A percentile compares a stretch with the other conserved stretches of the same genome.
phyloP scores from a whole-genome alignment of 2,797 vertebrate genomes.

The Squalus acanthias region DNA sequence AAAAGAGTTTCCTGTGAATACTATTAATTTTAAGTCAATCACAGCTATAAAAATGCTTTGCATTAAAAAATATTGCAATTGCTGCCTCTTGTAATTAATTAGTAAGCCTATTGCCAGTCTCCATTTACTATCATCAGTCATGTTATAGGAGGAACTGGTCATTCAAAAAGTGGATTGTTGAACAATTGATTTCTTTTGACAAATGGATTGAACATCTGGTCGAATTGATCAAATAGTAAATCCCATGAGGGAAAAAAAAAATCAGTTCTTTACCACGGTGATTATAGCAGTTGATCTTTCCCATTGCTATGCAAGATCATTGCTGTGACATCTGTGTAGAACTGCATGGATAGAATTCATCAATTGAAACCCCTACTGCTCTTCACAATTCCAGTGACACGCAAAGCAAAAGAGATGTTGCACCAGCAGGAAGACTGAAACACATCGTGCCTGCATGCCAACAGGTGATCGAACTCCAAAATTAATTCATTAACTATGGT shows the following conservation, averaged over 20 bases:
- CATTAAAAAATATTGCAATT: neutral
- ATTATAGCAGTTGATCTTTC: neutral
- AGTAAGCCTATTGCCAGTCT: neutral
- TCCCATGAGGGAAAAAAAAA: neutral
- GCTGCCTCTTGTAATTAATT: neutral
- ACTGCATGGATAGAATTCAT: neutral
- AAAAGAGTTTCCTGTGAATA: too few species aligned
- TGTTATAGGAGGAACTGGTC: neutral
- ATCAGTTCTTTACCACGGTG: neutral
- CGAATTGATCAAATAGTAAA: neutral
- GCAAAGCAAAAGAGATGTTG: too few species aligned
- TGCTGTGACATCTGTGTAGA: neutral
- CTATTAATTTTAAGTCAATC: too few species aligned
- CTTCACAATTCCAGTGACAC: too few species aligned
- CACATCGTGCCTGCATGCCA: too few species aligned
- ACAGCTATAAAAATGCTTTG: neutral
- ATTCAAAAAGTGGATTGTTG: neutral
- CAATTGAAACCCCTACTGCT: too few species aligned
- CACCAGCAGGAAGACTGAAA: too few species aligned
- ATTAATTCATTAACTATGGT: too few species aligned
- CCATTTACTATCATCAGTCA: neutral
- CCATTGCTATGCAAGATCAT: neutral
- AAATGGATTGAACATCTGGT: neutral
- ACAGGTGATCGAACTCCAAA: too few species aligned
- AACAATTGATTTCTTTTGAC: neutral